A percentile compares a stretch with the other conserved stretches of the same genome.
Evolutionary conservation across 2,888 invertebrate species (phyloP).

Genomic region (Noctuana brunneofusca): DNA sequence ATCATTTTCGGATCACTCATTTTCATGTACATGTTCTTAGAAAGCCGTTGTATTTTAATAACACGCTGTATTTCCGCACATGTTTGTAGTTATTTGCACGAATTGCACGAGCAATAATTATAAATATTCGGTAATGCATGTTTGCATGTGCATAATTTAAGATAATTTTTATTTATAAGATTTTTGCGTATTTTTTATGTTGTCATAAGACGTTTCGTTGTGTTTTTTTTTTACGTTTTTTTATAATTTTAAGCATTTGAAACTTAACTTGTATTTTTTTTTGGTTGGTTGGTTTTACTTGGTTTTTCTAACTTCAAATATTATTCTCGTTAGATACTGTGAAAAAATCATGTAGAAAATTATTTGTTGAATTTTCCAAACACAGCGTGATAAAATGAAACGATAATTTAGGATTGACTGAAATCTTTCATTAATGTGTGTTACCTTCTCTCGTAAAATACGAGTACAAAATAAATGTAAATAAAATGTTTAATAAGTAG

Average conservation of each 20-base stretch:
- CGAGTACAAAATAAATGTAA: no score
- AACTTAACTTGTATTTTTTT: background rate
- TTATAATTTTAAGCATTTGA: background rate
- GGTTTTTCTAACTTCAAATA: no score
- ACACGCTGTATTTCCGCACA: conserved; percentile 27
- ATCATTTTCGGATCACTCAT: conserved; percentile 19
- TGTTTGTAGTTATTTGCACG: conserved; percentile 26
- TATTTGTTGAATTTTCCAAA: background rate
- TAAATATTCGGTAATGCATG: conserved; percentile 28
- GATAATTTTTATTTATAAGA: background rate
- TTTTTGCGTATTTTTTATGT: background rate
- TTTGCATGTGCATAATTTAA: conserved; percentile 31
- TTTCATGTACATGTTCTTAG: conserved; percentile 28
- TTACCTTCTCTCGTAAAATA: no score
- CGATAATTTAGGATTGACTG: no score
- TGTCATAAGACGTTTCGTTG: background rate
- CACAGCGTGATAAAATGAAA: no score
- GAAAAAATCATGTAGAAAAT: background rate
- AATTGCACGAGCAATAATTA: conserved; percentile 26
- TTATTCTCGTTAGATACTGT: no score
- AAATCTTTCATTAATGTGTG: no score
- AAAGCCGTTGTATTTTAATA: conserved; percentile 19
- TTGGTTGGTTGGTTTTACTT: background rate
- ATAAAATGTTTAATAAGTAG: no score
- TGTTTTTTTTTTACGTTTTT: background rate